Evolutionary conservation across 2,113 vertebrate genomes (phyloP).

Genomic region (Cebidichthys violaceus): DNA sequence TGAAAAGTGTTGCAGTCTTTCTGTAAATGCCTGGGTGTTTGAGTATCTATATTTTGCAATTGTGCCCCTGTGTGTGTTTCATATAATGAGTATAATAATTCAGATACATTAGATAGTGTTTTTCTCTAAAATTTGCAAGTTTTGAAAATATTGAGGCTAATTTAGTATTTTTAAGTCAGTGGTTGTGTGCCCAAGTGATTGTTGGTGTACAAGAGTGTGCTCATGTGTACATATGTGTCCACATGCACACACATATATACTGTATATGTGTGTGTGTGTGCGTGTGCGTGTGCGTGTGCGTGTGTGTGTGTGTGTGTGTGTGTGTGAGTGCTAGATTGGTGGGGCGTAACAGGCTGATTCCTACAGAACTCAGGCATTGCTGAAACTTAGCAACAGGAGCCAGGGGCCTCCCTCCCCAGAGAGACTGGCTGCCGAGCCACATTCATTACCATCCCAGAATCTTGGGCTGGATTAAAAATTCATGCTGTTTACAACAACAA

Average conservation of each 20-base stretch:
- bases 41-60: conserved; percentile 4
- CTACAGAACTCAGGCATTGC: conserved; percentile 77
- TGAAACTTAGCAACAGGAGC: conserved; percentile 83
- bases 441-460: conserved; percentile 83
- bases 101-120: background rate
- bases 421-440: conserved; percentile 76
- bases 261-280: background rate
- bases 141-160: background rate
- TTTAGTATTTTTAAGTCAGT: conserved; percentile 33
- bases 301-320: conserved; percentile 5
- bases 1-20: conserved; percentile 62
- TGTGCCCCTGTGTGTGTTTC: background rate
- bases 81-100: background rate
- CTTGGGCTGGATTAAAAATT: conserved; percentile 85
- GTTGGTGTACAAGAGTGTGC: background rate
- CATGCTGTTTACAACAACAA: conserved; percentile 87
- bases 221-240: conserved; percentile 14
- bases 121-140: conserved; percentile 6
- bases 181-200: conserved; percentile 22
- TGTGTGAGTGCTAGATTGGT: conserved; percentile 55
- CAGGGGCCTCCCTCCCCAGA: conserved; percentile 78
- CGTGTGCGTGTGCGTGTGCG: conserved; percentile 6
- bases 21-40: conserved; percentile 23
- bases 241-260: conserved; percentile 15
- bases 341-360: conserved; percentile 76